A percentile compares a stretch with the other conserved stretches of the same genome.
Conservation (phyloP, 2,888 invertebrate genomes). For the Tribolium freemani region DNA sequence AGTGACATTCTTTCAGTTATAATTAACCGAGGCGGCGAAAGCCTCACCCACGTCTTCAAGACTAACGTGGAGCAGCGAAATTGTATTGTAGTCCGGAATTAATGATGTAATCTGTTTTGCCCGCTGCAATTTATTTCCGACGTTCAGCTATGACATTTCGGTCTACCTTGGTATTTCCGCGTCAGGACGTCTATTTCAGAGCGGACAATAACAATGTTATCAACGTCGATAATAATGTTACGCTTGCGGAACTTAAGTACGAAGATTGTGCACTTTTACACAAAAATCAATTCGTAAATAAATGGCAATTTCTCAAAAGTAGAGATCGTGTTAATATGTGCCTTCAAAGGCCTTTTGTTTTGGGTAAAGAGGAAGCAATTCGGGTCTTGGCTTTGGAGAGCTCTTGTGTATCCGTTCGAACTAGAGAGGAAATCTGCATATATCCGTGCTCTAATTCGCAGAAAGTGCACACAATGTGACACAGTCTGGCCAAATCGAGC, state of each 20-base stretch:
- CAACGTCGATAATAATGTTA: constrained; percentile 16
- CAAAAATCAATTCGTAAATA: constrained; percentile 1
- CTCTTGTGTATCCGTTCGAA: constrained; percentile 3
- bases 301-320: not conserved
- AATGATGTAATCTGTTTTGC: constrained; percentile 38
- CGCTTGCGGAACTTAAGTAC: constrained; percentile 6
- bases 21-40: constrained; percentile 23
- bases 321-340: constrained; percentile 8
- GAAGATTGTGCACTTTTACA: constrained; percentile 16
- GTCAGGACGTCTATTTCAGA: constrained; percentile 2
- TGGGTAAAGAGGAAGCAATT: constrained; percentile 18
- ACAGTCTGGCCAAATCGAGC: constrained; percentile 32
- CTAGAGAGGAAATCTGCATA: constrained; percentile 30
- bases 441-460: constrained; percentile 25
- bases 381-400: constrained; percentile 11
- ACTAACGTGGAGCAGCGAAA: constrained; percentile 19
- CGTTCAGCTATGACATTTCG: constrained; percentile 30
- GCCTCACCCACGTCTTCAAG: not conserved
- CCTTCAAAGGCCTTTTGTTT: constrained; percentile 27
- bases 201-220: constrained; percentile 29
- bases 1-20: constrained; percentile 31
- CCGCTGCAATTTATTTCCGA: constrained; percentile 31
- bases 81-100: constrained; percentile 36
- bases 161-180: constrained; percentile 31
- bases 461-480: constrained; percentile 37